A percentile compares a stretch with the other conserved stretches of the same genome.
Evolutionary conservation across 2,888 invertebrate species (phyloP).

Genomic region (Trichogramma evanescens): DNA sequence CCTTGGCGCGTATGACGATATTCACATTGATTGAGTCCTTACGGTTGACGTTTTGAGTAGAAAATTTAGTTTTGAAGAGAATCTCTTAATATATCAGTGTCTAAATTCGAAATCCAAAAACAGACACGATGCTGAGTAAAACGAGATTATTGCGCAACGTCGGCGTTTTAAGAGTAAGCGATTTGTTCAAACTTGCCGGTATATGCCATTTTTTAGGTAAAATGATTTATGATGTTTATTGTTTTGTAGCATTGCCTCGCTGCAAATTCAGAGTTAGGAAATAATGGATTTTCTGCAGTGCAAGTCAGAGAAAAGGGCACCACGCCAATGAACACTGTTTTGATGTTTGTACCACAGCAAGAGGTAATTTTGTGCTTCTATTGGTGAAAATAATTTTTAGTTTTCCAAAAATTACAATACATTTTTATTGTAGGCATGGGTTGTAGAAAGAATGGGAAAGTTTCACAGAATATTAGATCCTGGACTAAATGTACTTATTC

Average conservation of each 20-base stretch:
- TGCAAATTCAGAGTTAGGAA: constrained; percentile 16
- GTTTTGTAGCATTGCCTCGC: constrained; percentile 15
- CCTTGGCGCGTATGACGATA: too few relatives aligned
- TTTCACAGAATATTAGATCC: constrained; percentile 90
- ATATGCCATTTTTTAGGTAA: background rate
- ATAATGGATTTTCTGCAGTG: constrained; percentile 22
- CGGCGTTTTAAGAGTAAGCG: constrained; percentile 16
- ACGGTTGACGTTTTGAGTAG: too few relatives aligned
- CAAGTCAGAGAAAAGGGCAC: constrained; percentile 45
- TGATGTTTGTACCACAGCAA: constrained; percentile 99
- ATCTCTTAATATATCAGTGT: too few relatives aligned
- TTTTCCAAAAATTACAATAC: constrained; percentile 1
- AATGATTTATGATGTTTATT: background rate
- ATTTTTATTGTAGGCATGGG: constrained; percentile 70
- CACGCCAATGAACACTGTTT: constrained; percentile 82
- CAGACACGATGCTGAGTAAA: constrained; percentile 18
- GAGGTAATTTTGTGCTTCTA: constrained; percentile 57
- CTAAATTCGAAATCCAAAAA: too few relatives aligned
- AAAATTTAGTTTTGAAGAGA: too few relatives aligned
- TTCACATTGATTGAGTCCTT: too few relatives aligned
- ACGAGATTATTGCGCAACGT: constrained; percentile 22
- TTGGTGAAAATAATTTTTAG: constrained; percentile 6
- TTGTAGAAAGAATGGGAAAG: constrained; percentile 97
- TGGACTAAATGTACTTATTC: constrained; percentile 86
- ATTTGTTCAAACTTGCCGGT: constrained; percentile 2